Evolutionary conservation across 64 coral and sea anemone genomes (phyloP).

Genomic region (Anthopleura sola): DNA sequence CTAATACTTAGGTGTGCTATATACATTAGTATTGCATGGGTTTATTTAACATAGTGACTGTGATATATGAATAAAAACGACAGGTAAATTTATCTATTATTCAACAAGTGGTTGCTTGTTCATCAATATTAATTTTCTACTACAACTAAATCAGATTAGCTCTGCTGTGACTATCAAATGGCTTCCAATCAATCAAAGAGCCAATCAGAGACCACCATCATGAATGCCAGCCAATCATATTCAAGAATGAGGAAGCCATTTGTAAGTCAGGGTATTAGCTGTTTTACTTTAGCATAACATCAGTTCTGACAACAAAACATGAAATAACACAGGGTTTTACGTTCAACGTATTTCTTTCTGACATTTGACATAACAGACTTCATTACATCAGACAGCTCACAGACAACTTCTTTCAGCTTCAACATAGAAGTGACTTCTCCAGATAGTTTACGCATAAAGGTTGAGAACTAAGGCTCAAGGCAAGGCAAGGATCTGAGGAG

Average conservation of each 20-base stretch:
- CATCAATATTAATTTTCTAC: background rate
- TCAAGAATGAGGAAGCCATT: background rate
- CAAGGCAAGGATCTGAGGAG: background rate
- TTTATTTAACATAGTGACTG: background rate
- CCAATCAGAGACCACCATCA: background rate
- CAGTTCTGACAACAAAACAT: background rate
- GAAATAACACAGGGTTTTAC: background rate
- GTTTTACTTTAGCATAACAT: background rate
- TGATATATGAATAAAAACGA: background rate
- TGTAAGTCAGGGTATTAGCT: too few relatives aligned
- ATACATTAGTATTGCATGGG: constrained; percentile 1
- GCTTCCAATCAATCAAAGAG: background rate
- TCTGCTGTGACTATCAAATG: background rate
- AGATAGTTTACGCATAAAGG: background rate
- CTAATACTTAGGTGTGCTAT: background rate
- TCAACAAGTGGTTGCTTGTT: background rate
- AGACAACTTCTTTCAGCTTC: background rate
- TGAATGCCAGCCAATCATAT: background rate
- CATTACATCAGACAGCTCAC: background rate
- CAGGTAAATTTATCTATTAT: constrained; percentile 3
- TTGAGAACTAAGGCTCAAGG: background rate
- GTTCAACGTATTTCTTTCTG: background rate
- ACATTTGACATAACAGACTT: background rate
- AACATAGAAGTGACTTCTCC: background rate
- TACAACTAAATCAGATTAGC: background rate